Conservation (phyloP, 2,888 invertebrate genomes). For the Stenchaetothrips biformis region DNA sequence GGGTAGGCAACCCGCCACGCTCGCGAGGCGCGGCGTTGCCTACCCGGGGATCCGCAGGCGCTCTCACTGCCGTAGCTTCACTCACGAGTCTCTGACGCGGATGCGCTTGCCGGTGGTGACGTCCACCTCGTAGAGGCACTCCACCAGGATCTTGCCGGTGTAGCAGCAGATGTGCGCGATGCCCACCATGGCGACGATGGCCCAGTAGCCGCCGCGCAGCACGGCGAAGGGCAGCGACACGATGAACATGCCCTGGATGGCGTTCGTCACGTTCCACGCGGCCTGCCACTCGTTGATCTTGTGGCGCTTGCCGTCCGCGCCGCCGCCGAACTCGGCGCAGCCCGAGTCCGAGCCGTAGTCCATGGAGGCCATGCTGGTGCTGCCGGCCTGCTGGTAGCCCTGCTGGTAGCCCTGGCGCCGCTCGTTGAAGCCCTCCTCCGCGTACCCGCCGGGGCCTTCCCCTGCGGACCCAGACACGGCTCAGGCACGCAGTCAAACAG, state of each 20-base stretch:
- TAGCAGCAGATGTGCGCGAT: slow-evolving; percentile 99
- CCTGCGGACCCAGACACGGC: not conserved
- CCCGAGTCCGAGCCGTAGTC: slow-evolving; percentile 59
- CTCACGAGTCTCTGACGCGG: slow-evolving; percentile 75
- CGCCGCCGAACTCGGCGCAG: slow-evolving; percentile 55
- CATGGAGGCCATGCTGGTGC: slow-evolving; percentile 37
- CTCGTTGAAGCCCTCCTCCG: slow-evolving; percentile 35
- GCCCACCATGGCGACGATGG: slow-evolving; percentile 92
- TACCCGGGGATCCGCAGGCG: not conserved
- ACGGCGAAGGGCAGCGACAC: slow-evolving; percentile 98
- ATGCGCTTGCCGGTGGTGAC: slow-evolving; percentile 70
- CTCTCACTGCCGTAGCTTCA: not conserved
- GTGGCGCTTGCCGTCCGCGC: slow-evolving; percentile 43
- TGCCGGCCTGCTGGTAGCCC: slow-evolving; percentile 38
- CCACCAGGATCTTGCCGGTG: slow-evolving; percentile 94
- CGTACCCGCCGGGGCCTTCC: slow-evolving; percentile 28
- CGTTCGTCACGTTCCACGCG: slow-evolving; percentile 99
- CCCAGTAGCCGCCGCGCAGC: slow-evolving; percentile 98
- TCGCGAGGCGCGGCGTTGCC: not conserved
- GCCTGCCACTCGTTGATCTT: slow-evolving; percentile 97
- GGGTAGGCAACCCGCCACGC: not conserved
- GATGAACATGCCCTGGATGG: slow-evolving; percentile 99
- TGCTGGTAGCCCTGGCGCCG: slow-evolving; percentile 20
- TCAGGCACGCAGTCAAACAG: not conserved
- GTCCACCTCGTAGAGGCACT: slow-evolving; percentile 94